Evolutionary conservation across 2,797 vertebrate species (phyloP).

Genomic region (Potorous gilbertii): DNA sequence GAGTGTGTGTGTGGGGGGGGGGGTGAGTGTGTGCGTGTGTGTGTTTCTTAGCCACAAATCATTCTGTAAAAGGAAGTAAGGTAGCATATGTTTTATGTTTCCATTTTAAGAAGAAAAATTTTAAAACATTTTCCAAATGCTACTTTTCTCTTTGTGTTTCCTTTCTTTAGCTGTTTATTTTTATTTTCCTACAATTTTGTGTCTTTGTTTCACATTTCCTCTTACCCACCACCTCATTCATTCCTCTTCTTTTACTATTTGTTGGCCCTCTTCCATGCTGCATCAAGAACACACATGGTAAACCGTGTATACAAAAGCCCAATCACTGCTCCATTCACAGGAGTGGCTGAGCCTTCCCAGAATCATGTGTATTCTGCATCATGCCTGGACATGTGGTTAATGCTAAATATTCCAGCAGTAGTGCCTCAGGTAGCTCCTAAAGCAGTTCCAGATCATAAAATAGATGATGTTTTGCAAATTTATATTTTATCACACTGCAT

Average conservation of each 20-base stretch:
- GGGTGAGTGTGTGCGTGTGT: background rate
- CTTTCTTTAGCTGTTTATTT: conserved; percentile 2
- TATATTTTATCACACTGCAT: conserved; percentile 69
- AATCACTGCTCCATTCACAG: conserved; percentile 55
- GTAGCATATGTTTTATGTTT: conserved; percentile 15
- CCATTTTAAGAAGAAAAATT: conserved; percentile 20
- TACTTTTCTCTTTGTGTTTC: conserved; percentile 35
- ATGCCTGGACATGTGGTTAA: conserved; percentile 77
- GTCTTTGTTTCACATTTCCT: conserved; percentile 38
- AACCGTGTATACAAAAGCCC: conserved; percentile 45
- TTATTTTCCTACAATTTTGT: conserved; percentile 7
- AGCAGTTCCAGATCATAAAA: conserved; percentile 79
- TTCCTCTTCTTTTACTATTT: conserved; percentile 59
- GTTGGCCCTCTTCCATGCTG: conserved; percentile 72
- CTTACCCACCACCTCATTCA: conserved; percentile 50
- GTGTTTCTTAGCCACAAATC: conserved; percentile 29
- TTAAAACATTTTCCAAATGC: conserved; percentile 28
- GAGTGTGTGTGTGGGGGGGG: background rate
- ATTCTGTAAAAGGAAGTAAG: conserved; percentile 49
- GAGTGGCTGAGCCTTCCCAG: conserved; percentile 68
- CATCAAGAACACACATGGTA: conserved; percentile 71
- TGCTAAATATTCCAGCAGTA: conserved; percentile 56
- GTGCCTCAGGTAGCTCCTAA: conserved; percentile 76
- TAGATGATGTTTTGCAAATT: conserved; percentile 77
- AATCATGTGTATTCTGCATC: conserved; percentile 68